Evolutionary conservation across 2,888 invertebrate species (phyloP), one percentile per base, ranked within the genome.

Genomic region (Polydrusus pterygomalis): DNA sequence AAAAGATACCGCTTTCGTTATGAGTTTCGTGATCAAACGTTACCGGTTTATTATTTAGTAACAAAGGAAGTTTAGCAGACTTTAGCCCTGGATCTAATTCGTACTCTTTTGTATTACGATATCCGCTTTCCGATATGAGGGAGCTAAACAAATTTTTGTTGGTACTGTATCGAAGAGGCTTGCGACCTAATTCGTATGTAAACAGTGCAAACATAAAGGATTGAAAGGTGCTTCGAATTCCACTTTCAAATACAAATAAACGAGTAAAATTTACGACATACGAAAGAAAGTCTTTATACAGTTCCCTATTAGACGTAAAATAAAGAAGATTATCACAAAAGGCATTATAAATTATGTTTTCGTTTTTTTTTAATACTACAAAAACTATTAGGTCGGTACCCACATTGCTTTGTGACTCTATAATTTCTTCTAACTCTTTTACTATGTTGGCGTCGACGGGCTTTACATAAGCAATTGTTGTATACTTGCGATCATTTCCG

Each of bases 291-390:
- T n/a, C n/a, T n/a, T n/a, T n/a, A n/a, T 1, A 25, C 20, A 60
- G 38, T 3, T 38, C 60, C 2, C 60, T 34, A 15, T 60, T 60
- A 38, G 60, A 60, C 11, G 60, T 60, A n/a, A 60, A 60, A 60
- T 38, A 60, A 6, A 60, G 13, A 1, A 38, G 60, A n/a, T 1
- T 60, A n/a, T 10, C 20, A 10, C 1, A 2, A n/a, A 60, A 17
- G 13, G 38, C 15, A 20, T 62, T 62, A 43, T 62, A 62, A 43
- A 62, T 7, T 1, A 62, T 3, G 18, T 62, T 62, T 20, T 62
- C 62, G 17, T 62, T 43, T 62, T 18, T 34, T 17, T 60, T 38
- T n/a, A 38, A 10, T 38, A 60, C 38, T 10, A 60, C 30, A 60
- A 54, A 54, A 6, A 54, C 25, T 20, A 9, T 54, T 18, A 54